phyloP scores from a whole-genome alignment of 64 coral and sea anemone genomes.

The Stichodactyla mertensii region DNA sequence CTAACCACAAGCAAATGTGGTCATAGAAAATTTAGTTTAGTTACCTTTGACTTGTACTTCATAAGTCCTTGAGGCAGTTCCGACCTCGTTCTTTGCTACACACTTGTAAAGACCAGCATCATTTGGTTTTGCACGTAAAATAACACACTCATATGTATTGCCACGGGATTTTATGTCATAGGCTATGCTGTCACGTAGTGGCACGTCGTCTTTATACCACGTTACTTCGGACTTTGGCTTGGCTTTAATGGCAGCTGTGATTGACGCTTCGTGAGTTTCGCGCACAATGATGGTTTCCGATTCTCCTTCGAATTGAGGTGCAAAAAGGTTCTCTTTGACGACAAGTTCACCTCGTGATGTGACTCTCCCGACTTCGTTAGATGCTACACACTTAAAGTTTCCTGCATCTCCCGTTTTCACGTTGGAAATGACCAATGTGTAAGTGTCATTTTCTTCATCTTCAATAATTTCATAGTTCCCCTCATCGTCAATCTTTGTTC shows the following conservation, averaged over 20 bases:
- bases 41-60: constrained; percentile 53
- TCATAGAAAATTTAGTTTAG: too few relatives aligned
- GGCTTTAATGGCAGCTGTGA: constrained; percentile 52
- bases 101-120: constrained; percentile 85
- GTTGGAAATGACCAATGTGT: constrained; percentile 66
- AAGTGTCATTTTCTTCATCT: constrained; percentile 57
- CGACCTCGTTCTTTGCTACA: constrained; percentile 72
- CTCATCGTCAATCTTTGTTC: constrained; percentile 58
- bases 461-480: constrained; percentile 65
- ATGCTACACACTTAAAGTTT: constrained; percentile 62
- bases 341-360: constrained; percentile 41
- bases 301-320: constrained; percentile 49
- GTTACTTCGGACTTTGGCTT: constrained; percentile 73
- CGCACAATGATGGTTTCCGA: background rate
- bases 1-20: background rate
- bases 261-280: constrained; percentile 48
- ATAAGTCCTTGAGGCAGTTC: constrained; percentile 57
- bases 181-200: constrained; percentile 56
- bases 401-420: constrained; percentile 42
- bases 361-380: constrained; percentile 58
- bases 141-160: constrained; percentile 45
- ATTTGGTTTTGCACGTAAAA: constrained; percentile 51
- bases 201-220: constrained; percentile 74
- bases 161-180: constrained; percentile 48
- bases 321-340: constrained; percentile 29